Evolutionary conservation across 2,888 invertebrate species (phyloP), one percentile per base, ranked within the genome.

Genomic region (Xiphydria camelus): DNA sequence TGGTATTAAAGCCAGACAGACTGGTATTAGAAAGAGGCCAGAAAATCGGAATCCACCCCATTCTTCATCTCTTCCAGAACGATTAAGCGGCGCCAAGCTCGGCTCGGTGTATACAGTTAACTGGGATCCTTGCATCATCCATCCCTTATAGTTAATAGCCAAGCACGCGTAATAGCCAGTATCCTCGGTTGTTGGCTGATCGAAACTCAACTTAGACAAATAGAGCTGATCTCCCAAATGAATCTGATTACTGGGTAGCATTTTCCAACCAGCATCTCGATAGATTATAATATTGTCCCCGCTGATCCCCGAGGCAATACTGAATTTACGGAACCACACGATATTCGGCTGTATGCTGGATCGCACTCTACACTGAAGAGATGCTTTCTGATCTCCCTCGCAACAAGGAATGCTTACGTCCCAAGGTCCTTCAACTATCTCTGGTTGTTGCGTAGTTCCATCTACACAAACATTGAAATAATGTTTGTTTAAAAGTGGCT

Each of bases 131-230:
- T 44, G 43, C 43, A 44, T 44, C 18, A 37, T 38, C 43, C 43
- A 44, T 10, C 43, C 43, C 18, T 44, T 44, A 37, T 44, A 44
- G 32, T 44, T 44, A 7, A 44, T 44, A n/a, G 43, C 43, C 9
- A 44, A 15, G 37, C 43, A 44, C 18, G 43, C 38, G 31, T 44
- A 44, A 22, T 38, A 44, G 3, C 43, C 43, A 31, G 38, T 37
- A 22, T 44, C 43, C 4, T 44, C 43, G n/a, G 29, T 14, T 29
- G 7, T 10, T 2, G 35, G 31, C 19, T 38, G 37, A 21, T 44
- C 43, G 14, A 44, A 44, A 38, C 38, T 44, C n/a, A 44, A 35
- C 31, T 44, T 44, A 4, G 43, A 44, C 21, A 44, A 44, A 23
- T 44, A 44, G 12, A 44, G 19, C 32, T 44, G 43, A 44, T 38